These are phyloP conservation scores for Elanoides forficatus DNA, from an alignment of 2,113 vertebrate genomes.

Conservation along the genomic window DNA sequence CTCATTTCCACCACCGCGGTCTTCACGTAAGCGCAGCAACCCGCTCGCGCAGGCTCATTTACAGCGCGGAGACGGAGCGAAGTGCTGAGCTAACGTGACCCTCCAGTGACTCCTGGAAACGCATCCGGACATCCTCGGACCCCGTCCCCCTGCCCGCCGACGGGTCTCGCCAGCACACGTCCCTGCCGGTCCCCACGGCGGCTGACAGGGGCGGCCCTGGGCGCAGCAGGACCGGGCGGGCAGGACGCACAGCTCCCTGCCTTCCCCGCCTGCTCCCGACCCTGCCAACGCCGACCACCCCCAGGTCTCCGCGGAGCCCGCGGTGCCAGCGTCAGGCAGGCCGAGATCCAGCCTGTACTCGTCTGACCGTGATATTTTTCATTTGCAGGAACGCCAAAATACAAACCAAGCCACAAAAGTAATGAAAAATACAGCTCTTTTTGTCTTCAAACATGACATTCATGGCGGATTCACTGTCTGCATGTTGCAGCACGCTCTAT, in stretches of 20 bases:
- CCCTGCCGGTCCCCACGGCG: neutral
- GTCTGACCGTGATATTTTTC: neutral
- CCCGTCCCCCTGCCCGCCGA: fast-evolving
- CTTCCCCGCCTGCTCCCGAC: neutral
- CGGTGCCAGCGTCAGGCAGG: neutral
- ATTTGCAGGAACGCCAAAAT: neutral
- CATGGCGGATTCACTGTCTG: slow-evolving; percentile 46
- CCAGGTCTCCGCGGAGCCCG: fast-evolving
- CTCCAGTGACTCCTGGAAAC: neutral
- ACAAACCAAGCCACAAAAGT: slow-evolving; percentile 18
- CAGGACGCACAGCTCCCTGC: neutral
- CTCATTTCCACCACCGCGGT: neutral
- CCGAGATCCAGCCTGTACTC: neutral
- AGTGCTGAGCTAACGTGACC: neutral
- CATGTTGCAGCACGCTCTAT: slow-evolving; percentile 50
- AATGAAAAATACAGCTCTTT: slow-evolving; percentile 56
- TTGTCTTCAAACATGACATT: slow-evolving; percentile 62
- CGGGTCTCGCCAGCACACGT: fast-evolving
- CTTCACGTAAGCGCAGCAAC: neutral
- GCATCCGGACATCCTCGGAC: neutral
- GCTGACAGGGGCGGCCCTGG: neutral
- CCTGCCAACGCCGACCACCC: too few relatives aligned
- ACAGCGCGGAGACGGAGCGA: neutral
- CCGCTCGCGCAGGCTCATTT: slow-evolving; percentile 17
- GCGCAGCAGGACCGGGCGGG: fast-evolving